phyloP scores from a whole-genome alignment of 2,888 invertebrate genomes.

The Rhagonycha fulva region DNA sequence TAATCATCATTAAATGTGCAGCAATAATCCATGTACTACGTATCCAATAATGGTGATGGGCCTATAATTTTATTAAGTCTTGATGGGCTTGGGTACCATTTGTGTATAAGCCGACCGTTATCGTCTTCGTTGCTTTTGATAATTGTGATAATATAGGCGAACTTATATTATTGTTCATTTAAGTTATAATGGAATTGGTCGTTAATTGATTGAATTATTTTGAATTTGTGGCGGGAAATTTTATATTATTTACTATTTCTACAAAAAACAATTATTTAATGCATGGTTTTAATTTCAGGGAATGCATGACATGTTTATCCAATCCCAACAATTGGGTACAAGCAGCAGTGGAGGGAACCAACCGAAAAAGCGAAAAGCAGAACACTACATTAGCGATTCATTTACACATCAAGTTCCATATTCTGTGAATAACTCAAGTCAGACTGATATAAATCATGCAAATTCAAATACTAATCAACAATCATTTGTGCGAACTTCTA shows the following conservation, averaged over 20 bases:
- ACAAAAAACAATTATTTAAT: background rate
- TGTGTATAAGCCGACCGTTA: background rate
- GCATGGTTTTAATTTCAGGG: constrained; percentile 60
- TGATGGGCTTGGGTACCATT: background rate
- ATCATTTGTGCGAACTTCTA: constrained; percentile 67
- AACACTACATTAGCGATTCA: constrained; percentile 48
- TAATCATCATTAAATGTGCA: background rate
- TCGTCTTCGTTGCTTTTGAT: background rate
- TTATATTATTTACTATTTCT: no score
- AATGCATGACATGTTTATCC: constrained; percentile 88
- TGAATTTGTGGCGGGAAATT: no score
- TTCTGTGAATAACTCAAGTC: constrained; percentile 55
- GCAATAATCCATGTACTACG: background rate
- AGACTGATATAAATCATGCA: constrained; percentile 46
- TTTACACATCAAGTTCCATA: constrained; percentile 51
- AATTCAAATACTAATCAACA: constrained; percentile 53
- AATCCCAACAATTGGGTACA: constrained; percentile 62
- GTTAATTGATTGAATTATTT: no score
- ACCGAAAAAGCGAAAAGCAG: constrained; percentile 51
- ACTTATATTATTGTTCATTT: no score
- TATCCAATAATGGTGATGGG: background rate
- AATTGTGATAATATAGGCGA: background rate
- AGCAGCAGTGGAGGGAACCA: constrained; percentile 54
- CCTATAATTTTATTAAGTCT: background rate
- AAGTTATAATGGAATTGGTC: no score